Conservation (phyloP, 2,888 invertebrate species). For the Nemotelus pantherinus region DNA sequence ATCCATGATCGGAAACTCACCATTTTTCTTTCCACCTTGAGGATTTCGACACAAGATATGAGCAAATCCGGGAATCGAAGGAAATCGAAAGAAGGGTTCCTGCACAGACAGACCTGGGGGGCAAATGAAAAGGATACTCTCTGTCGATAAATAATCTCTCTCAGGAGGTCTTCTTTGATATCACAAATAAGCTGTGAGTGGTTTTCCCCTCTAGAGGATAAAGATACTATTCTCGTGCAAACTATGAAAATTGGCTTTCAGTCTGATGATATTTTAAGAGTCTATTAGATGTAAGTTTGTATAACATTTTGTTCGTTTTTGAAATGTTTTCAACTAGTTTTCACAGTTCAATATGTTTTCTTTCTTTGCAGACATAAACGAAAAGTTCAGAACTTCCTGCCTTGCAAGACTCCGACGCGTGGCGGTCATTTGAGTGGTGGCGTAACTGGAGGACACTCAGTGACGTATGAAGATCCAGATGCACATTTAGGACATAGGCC, state of each 20-base stretch:
- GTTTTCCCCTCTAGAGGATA: not conserved
- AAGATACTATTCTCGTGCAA: not conserved
- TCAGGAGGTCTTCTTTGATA: not conserved
- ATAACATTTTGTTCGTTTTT: too few relatives aligned
- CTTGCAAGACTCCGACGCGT: constrained; percentile 79
- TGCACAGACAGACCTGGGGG: not conserved
- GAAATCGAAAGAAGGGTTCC: not conserved
- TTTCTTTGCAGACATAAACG: constrained; percentile 79
- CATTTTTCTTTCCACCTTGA: constrained; percentile 3
- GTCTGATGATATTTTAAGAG: too few relatives aligned
- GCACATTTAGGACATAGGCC: constrained; percentile 69
- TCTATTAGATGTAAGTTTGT: too few relatives aligned
- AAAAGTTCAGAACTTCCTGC: constrained; percentile 85
- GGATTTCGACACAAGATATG: not conserved
- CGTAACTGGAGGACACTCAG: constrained; percentile 67
- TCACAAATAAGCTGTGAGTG: not conserved
- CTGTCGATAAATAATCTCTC: not conserved
- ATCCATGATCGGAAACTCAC: not conserved
- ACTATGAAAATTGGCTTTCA: not conserved
- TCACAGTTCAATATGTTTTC: constrained; percentile 46
- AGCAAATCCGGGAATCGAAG: not conserved
- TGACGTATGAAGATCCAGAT: constrained; percentile 82
- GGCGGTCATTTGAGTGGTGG: constrained; percentile 65
- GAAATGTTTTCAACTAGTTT: not conserved
- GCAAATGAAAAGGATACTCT: not conserved